Percentiles rank a stretch among this genome's conserved stretches.
Conservation (phyloP, 2,888 invertebrate genomes). For the Eristalis tenax region DNA sequence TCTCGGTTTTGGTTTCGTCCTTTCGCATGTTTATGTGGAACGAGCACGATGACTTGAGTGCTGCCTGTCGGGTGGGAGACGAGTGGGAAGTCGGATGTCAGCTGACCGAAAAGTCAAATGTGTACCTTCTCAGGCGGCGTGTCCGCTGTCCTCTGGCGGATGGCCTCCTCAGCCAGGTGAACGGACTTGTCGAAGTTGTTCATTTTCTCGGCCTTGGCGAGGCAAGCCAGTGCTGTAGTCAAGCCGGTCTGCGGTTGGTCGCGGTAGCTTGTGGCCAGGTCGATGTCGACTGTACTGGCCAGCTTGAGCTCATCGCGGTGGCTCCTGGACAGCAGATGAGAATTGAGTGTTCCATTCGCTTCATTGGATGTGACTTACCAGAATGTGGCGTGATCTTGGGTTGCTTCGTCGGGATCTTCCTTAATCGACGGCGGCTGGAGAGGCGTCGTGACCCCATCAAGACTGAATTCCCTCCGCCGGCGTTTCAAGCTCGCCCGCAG, state of each 20-base stretch:
- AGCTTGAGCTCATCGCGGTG: conserved; percentile 58
- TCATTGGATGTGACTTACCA: neutral
- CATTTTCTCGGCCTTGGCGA: conserved; percentile 57
- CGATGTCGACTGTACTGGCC: conserved; percentile 45
- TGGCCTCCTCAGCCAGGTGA: conserved; percentile 45
- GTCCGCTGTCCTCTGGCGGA: neutral
- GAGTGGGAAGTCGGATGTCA: neutral
- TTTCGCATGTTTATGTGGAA: conserved; percentile 40
- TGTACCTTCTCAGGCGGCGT: conserved; percentile 33
- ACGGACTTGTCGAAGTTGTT: conserved; percentile 40
- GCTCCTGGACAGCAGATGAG: neutral
- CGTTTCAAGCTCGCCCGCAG: neutral
- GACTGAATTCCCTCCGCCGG: neutral
- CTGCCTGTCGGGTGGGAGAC: neutral
- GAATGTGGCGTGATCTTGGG: neutral
- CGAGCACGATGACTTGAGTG: conserved; percentile 33
- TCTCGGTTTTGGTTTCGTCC: conserved; percentile 13
- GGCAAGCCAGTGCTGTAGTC: conserved; percentile 26
- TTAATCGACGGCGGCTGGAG: too few species aligned
- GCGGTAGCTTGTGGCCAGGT: conserved; percentile 1
- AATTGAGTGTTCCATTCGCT: neutral
- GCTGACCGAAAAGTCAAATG: neutral
- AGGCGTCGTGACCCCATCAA: neutral
- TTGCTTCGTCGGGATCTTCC: neutral
- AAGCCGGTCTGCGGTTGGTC: conserved; percentile 33